phyloP scores from a whole-genome alignment of 1,140 invertebrate genomes.

The Platorchestia sp. region DNA sequence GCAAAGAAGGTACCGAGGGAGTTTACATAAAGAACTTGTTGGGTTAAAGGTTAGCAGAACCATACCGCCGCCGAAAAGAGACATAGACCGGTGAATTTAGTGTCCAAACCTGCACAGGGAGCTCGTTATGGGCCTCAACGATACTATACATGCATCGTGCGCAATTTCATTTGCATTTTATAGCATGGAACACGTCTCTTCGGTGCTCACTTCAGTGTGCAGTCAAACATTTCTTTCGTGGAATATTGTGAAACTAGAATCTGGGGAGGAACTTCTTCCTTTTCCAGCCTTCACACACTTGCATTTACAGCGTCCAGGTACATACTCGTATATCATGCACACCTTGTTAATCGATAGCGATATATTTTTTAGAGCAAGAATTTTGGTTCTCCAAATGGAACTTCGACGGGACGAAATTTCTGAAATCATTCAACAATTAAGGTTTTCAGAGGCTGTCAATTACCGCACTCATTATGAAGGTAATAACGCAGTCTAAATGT shows the following conservation, averaged over 20 bases:
- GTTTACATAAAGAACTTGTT: conserved; percentile 17
- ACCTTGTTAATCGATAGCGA: too few relatives aligned
- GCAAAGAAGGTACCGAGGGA: neutral
- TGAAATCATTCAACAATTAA: too few relatives aligned
- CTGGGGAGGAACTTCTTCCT: neutral
- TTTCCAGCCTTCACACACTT: neutral
- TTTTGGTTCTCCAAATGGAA: too few relatives aligned
- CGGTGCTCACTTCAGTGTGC: neutral
- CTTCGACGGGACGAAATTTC: too few relatives aligned
- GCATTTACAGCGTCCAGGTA: too few relatives aligned
- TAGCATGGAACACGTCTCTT: neutral
- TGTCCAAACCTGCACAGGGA: neutral
- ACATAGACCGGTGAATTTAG: conserved; percentile 3
- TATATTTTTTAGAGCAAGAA: too few relatives aligned
- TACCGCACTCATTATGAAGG: too few relatives aligned
- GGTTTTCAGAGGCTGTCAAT: too few relatives aligned
- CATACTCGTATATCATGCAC: too few relatives aligned
- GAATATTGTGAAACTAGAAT: neutral
- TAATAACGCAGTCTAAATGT: too few relatives aligned
- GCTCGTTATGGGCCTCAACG: neutral
- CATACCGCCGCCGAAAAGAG: neutral
- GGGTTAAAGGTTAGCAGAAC: neutral
- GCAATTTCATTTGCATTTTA: conserved; percentile 17
- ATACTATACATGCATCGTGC: neutral
- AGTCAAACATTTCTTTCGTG: neutral